phyloP scores from a whole-genome alignment of 2,888 invertebrate genomes.

The Portevinia maculata region DNA sequence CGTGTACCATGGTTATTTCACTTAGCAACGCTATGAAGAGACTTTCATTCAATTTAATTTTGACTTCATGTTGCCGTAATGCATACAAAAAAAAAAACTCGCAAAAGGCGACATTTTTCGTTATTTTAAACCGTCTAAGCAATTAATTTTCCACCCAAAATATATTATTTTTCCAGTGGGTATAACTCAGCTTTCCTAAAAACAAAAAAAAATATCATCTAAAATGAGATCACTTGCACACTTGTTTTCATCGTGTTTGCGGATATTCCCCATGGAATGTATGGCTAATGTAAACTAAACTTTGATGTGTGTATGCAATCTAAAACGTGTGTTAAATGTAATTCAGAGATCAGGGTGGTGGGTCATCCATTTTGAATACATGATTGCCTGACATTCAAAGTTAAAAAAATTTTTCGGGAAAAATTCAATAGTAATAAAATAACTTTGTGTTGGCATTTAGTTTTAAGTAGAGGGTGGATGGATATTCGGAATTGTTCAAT shows the following conservation, averaged over 20 bases:
- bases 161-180: slow-evolving; percentile 2
- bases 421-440: background rate
- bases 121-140: background rate
- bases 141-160: slow-evolving; percentile 21
- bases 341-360: slow-evolving; percentile 11
- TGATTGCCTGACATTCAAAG: slow-evolving; percentile 37
- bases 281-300: background rate
- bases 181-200: slow-evolving; percentile 3
- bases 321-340: slow-evolving; percentile 32
- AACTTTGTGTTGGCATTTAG: too few species aligned
- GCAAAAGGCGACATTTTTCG: background rate
- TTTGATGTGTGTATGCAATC: slow-evolving; percentile 3
- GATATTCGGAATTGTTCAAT: too few species aligned
- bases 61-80: background rate
- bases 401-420: background rate
- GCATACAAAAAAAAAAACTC: background rate
- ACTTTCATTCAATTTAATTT: slow-evolving; percentile 34
- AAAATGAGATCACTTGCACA: slow-evolving; percentile 29
- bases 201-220: background rate
- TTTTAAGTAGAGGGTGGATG: too few species aligned
- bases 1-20: background rate
- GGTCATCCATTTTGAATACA: slow-evolving; percentile 51
- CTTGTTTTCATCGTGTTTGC: slow-evolving; percentile 5
- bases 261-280: background rate
- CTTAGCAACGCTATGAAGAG: slow-evolving; percentile 1